These are phyloP conservation scores for Seriola quinqueradiata DNA, from an alignment of 2,113 vertebrate species.

Conservation along the genomic window DNA sequence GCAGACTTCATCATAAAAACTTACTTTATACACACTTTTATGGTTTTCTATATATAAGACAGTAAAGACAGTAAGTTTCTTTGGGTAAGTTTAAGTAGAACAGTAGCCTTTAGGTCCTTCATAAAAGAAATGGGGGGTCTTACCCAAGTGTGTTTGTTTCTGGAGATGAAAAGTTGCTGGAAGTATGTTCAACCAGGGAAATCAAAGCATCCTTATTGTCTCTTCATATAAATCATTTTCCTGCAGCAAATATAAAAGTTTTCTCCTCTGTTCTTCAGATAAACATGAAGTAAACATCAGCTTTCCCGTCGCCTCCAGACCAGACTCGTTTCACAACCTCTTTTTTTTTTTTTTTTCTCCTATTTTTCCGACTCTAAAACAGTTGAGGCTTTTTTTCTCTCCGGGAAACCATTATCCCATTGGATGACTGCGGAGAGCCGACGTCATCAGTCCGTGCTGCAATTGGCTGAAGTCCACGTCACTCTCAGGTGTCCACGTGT, in stretches of 20 bases:
- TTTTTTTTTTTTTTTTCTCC: conserved; percentile 3
- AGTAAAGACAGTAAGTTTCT: too few species aligned
- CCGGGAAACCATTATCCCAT: conserved; percentile 36
- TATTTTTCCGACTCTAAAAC: conserved; percentile 15
- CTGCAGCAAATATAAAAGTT: not conserved
- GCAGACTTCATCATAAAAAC: not conserved
- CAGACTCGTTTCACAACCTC: conserved; percentile 44
- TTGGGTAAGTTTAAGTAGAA: too few species aligned
- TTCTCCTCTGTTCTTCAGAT: not conserved
- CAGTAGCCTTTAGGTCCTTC: not conserved
- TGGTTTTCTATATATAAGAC: too few species aligned
- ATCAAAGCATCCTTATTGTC: conserved; percentile 28
- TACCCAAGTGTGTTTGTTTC: conserved; percentile 58
- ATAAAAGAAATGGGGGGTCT: conserved; percentile 38
- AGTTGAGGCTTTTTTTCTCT: conserved; percentile 1
- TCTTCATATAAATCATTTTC: not conserved
- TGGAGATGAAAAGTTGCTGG: conserved; percentile 41
- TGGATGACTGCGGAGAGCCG: conserved; percentile 35
- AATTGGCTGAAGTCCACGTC: conserved; percentile 70
- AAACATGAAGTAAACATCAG: conserved; percentile 49
- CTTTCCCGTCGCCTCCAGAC: conserved; percentile 5
- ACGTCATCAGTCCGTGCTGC: conserved; percentile 24
- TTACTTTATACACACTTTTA: too few species aligned
- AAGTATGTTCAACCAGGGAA: conserved; percentile 24
- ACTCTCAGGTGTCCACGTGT: conserved; percentile 82